Evolutionary conservation across 2,797 vertebrate genomes (phyloP), one percentile per base, ranked within the genome.

Genomic region (Sardinella longiceps): DNA sequence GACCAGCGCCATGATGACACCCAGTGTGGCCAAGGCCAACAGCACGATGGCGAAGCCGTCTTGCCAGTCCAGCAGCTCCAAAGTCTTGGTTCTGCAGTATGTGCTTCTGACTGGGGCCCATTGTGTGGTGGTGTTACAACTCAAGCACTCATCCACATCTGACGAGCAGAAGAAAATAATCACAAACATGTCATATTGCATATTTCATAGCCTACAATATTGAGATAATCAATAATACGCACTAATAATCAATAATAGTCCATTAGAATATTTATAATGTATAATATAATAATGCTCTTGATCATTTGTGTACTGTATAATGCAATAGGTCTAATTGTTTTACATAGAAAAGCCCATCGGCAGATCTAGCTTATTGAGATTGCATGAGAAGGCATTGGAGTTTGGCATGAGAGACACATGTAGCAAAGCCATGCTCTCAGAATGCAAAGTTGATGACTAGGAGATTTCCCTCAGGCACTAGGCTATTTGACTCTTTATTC

Each of bases 81-180:
- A 53, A 15, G 83, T 74, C 90, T 97, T 98, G 53, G 88, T 88
- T 53, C 90, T 92, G 90, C 97, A 97, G 0, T 0, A 25, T 1
- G 94, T 90, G 80, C 96, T 97, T 80, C 95, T 95, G 18, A 80
- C 2, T 0, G 93, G 93, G 84, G 97, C 94, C 96, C 97, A 97
- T 88, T 97, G 95, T 23, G 80, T 95, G 82, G 88, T 81, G 3
- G 89, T 90, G 87, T 95, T 92, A 56, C 97, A 98, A 60, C 82
- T 90, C 88, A 94, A 90, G 89, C 97, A 98, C 85, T 93, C 91
- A 87, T 95, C 96, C 94, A 96, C 96, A 89, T 98, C 97, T 98
- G 89, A 83, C 91, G 90, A 88, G 33, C 82, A 48, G 45, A 87
- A 45, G 88, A 50, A 80, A 11, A 50, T 15, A 25, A 50, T 23